phyloP scores from a whole-genome alignment of 2,888 invertebrate genomes.

The Kryphioiulus occultus region DNA sequence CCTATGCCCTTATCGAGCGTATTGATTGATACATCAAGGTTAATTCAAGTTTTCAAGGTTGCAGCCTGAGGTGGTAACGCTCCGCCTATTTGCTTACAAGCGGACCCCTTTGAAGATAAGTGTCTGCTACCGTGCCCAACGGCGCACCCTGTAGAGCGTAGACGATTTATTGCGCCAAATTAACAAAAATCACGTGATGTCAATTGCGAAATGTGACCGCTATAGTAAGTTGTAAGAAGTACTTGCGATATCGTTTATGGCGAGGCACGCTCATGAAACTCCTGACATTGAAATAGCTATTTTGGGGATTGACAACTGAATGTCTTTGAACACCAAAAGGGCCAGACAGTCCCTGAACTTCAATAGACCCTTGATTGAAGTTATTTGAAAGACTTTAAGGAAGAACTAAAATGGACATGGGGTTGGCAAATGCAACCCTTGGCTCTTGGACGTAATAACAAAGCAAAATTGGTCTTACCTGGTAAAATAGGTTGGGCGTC shows the following conservation, averaged over 20 bases:
- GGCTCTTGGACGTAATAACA: no score
- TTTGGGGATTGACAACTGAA: not conserved
- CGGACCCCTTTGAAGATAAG: not conserved
- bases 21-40: constrained; percentile 6
- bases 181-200: not conserved
- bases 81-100: not conserved
- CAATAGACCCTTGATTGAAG: not conserved
- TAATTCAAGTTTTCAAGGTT: not conserved
- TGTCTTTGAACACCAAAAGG: not conserved
- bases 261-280: not conserved
- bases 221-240: not conserved
- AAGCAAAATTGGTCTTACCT: no score
- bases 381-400: no score
- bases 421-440: not conserved
- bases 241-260: not conserved
- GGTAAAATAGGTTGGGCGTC: no score
- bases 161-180: not conserved
- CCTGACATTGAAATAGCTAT: not conserved
- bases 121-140: not conserved
- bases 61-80: not conserved
- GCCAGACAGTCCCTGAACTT: not conserved
- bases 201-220: not conserved
- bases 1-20: not conserved
- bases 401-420: not conserved
- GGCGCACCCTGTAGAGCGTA: constrained; percentile 30